Evolutionary conservation across 2,888 invertebrate species (phyloP).

Genomic region (Trypoxylon attenuatum): DNA sequence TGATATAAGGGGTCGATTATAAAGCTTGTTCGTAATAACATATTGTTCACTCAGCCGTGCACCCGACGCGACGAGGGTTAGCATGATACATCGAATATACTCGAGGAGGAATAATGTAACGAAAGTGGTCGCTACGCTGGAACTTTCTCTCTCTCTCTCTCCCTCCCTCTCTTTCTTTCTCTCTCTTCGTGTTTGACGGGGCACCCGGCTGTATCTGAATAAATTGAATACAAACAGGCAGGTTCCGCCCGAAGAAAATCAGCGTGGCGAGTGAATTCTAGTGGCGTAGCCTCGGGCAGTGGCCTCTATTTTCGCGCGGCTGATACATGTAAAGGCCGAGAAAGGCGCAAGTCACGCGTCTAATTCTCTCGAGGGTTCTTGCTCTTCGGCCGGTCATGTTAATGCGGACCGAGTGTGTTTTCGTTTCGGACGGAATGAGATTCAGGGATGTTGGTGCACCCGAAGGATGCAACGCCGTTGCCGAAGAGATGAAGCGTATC

Average conservation of each 20-base stretch:
- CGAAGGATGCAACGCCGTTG: too few species aligned
- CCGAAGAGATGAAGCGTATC: slow-evolving; percentile 21
- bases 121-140: slow-evolving; percentile 15
- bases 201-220: neutral
- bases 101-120: slow-evolving; percentile 17
- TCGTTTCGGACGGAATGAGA: neutral
- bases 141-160: neutral
- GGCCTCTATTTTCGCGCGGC: too few species aligned
- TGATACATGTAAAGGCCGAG: slow-evolving; percentile 10
- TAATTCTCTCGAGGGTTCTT: slow-evolving; percentile 31
- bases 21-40: slow-evolving; percentile 66
- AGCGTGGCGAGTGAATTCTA: slow-evolving; percentile 8
- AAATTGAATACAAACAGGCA: neutral
- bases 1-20: slow-evolving; percentile 68
- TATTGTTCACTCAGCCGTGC: slow-evolving; percentile 55
- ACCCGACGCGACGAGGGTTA: slow-evolving; percentile 21
- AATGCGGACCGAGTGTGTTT: slow-evolving; percentile 6
- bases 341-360: slow-evolving; percentile 36
- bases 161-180: neutral
- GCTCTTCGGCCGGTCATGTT: slow-evolving; percentile 5
- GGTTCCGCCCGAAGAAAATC: neutral
- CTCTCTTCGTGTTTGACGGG: too few species aligned
- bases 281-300: neutral
- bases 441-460: too few species aligned
- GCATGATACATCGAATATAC: slow-evolving; percentile 4